Evolutionary conservation across 2,888 invertebrate species (phyloP).

Genomic region (Acleris emargana): DNA sequence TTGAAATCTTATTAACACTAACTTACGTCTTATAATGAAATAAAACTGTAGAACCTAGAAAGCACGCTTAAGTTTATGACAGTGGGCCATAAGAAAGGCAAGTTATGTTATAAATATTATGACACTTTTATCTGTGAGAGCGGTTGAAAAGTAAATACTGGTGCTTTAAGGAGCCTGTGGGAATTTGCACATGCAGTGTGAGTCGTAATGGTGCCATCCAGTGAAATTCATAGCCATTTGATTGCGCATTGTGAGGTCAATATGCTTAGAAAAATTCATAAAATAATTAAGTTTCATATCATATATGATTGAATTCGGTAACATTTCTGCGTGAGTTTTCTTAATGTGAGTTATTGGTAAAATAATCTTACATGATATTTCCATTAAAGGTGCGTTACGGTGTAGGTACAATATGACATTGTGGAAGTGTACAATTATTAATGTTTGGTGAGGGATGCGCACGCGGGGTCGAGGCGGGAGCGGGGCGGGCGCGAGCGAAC

Average conservation of each 20-base stretch:
- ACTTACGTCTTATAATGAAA: conserved; percentile 57
- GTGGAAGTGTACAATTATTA: conserved; percentile 48
- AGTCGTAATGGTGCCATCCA: conserved; percentile 49
- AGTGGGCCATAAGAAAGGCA: conserved; percentile 77
- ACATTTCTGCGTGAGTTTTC: no score
- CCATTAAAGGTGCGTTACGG: conserved; percentile 63
- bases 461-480: conserved; percentile 36
- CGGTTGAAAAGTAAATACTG: conserved; percentile 76
- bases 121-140: conserved; percentile 79
- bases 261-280: conserved; percentile 29
- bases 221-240: conserved; percentile 56
- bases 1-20: conserved; percentile 62
- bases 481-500: conserved; percentile 50
- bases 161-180: conserved; percentile 53
- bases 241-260: conserved; percentile 57
- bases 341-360: conserved; percentile 56
- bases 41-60: conserved; percentile 55
- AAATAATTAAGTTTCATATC: no score
- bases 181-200: conserved; percentile 58
- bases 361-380: conserved; percentile 64
- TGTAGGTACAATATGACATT: conserved; percentile 47
- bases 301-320: no score
- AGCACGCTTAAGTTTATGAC: conserved; percentile 74
- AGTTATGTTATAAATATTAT: conserved; percentile 82
- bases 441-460: conserved; percentile 48